Evolutionary conservation across 2,113 vertebrate genomes (phyloP), one percentile per base, ranked within the genome.

Genomic region (Prochilodus magdalenae): DNA sequence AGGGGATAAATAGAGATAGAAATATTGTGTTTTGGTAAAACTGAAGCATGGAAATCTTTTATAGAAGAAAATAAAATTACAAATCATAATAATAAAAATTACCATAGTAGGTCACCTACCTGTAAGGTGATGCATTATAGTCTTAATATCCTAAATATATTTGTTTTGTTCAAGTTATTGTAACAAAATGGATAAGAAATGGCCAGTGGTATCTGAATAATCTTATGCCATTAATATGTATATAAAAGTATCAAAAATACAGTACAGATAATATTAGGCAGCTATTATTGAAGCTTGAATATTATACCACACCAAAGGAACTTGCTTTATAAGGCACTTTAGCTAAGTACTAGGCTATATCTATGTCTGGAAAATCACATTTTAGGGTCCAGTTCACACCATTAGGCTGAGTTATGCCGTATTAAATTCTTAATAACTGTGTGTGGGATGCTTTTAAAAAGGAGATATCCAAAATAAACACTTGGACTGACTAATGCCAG

Each of bases 391-490:
- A 49, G 59, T 69, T 26, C 16, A 78, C 53, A 36, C 27, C 22
- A 63, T 53, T 67, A 66, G 30, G 15, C 7, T 10, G 29, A 22
- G 51, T 70, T 79, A 70, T 79, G 40, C 30, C 30, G 26, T 79
- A 67, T 70, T 77, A 59, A 57, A 59, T 22, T 70, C 30, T 70
- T 13, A 14, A 79, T 70, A 29, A 70, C 69, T 70, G n/a, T 24
- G 5, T 44, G 40, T 70, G 77, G 8, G 24, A 59, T 29, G 30
- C n/a, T 70, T 79, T 79, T 70, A 70, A 79, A 16, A 33, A 29
- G 20, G 13, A 53, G 33, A 70, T 16, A 11, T 15, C 51, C 67
- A 70, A 27, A 36, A 79, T 33, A 65, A 66, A 51, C 29, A 78
- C 49, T 57, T 69, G n/a, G 4, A 57, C 55, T 57, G 20, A 57